Conservation (phyloP, 2,888 invertebrate genomes). For the Tiphia femorata region DNA sequence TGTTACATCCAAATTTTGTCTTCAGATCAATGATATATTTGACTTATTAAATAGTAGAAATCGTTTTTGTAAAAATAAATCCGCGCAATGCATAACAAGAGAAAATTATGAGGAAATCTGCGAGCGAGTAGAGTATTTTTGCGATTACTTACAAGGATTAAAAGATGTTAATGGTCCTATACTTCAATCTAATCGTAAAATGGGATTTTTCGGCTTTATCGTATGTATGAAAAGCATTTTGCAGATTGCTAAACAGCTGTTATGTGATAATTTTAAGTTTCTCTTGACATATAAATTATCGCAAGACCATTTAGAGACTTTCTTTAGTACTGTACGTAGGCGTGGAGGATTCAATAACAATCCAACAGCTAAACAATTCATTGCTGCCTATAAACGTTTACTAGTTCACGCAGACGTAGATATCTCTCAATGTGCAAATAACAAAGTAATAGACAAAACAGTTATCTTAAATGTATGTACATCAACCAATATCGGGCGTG, state of each 20-base stretch:
- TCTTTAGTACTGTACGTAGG: background rate
- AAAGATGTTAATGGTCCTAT: background rate
- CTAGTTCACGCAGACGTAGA: conserved; percentile 6
- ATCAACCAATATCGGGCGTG: background rate
- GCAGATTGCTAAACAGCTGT: too few relatives aligned
- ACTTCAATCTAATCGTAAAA: too few relatives aligned
- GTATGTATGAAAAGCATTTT: too few relatives aligned
- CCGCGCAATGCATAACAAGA: too few relatives aligned
- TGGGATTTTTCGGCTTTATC: too few relatives aligned
- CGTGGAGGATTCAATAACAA: conserved; percentile 12
- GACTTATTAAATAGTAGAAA: too few relatives aligned
- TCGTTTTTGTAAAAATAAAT: too few relatives aligned
- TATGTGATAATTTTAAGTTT: too few relatives aligned
- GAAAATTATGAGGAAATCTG: conserved; percentile 4
- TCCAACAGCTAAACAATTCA: conserved; percentile 5
- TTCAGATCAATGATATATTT: too few relatives aligned
- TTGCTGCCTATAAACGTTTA: conserved; percentile 4
- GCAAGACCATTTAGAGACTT: too few relatives aligned
- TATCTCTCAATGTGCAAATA: conserved; percentile 6
- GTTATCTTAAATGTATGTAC: conserved; percentile 1
- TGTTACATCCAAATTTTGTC: too few relatives aligned
- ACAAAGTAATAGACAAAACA: conserved; percentile 3
- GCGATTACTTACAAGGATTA: conserved; percentile 3
- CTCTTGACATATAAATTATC: too few relatives aligned
- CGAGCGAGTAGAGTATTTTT: background rate